Base-by-base conservation (phyloP, 2,888 invertebrate genomes). In the Dinocampus coccinellae region DNA sequence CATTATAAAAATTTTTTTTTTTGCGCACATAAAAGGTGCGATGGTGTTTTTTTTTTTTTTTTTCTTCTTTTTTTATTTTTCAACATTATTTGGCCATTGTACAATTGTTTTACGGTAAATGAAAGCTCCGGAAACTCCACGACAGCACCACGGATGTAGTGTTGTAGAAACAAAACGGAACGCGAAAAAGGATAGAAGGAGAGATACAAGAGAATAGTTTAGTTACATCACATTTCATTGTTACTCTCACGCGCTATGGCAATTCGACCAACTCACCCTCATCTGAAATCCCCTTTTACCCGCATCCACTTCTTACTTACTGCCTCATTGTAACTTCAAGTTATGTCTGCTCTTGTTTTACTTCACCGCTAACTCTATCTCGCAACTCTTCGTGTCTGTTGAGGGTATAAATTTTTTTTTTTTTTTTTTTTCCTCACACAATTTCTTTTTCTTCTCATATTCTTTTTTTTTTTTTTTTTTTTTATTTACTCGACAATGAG, bases 91-190 rank as follows among this genome's bases (percentile, higher is more conserved):
- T 67, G 65, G 69, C 70, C 74, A 77, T 78, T 78, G 76, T 76
- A 76, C 78, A 74, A 80, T 81, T 80, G 80, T 80, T 80, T 80
- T 76, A 20, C 20, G 75, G 71, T 73, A 77, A 81, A 79, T 81
- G 79, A 79, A 80, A 80, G 79, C 79, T 74, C 77, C 73, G 76
- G 76, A 77, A 76, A 75, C 13, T 53, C 52, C 60, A 36, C 39
- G 9, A 42, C 61, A 47, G 67, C 55, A 69, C 26, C 55, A 69
- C 26, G 24, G 65, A 34, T 3, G 55, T 58, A 57, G 29, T 57
- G 29, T 61, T 57, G 61, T 36, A 61, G 72, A 61, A 69, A 57
- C 66, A 69, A 52, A 69, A 63, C 39, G 58, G 24, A 47, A 11
- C 65, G 55, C 26, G 16, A 33, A 22, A 57, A 47, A 53, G 52